Conservation (phyloP, 2,888 invertebrate genomes). For the Hypolimnas misippus region DNA sequence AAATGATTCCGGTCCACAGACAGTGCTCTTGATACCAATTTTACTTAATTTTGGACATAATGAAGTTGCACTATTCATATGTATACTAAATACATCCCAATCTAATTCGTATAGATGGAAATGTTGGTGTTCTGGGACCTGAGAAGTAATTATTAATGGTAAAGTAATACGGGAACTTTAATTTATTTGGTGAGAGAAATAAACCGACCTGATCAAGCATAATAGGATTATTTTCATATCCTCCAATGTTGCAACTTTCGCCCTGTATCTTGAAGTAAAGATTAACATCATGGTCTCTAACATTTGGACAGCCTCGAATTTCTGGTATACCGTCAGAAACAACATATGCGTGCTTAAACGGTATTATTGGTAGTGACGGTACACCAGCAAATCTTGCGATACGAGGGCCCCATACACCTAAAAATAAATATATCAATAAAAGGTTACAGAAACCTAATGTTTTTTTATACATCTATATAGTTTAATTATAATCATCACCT, state of each 20-base stretch:
- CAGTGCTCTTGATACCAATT: slow-evolving; percentile 92
- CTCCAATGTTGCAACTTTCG: slow-evolving; percentile 92
- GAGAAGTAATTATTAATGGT: slow-evolving; percentile 22
- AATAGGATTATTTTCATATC: slow-evolving; percentile 94
- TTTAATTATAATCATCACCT: slow-evolving; percentile 62
- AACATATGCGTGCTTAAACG: slow-evolving; percentile 95
- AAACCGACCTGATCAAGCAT: slow-evolving; percentile 87
- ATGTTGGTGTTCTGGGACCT: slow-evolving; percentile 90
- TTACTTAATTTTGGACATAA: slow-evolving; percentile 89
- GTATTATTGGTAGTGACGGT: slow-evolving; percentile 88
- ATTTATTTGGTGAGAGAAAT: no score
- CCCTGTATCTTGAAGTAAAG: slow-evolving; percentile 94
- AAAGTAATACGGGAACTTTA: no score
- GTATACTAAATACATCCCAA: slow-evolving; percentile 92
- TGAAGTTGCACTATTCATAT: slow-evolving; percentile 88
- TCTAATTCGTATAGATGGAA: slow-evolving; percentile 95
- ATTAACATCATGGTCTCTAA: slow-evolving; percentile 93
- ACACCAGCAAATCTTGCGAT: slow-evolving; percentile 87
- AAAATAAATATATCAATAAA: slow-evolving; percentile 7
- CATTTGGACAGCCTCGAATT: slow-evolving; percentile 89
- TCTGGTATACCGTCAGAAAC: slow-evolving; percentile 91
- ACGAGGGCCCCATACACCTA: slow-evolving; percentile 91
- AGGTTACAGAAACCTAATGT: not conserved
- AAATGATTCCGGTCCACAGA: slow-evolving; percentile 96
- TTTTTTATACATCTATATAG: not conserved